Conservation (phyloP, 2,888 invertebrate species). For the Chouioia cunea region DNA sequence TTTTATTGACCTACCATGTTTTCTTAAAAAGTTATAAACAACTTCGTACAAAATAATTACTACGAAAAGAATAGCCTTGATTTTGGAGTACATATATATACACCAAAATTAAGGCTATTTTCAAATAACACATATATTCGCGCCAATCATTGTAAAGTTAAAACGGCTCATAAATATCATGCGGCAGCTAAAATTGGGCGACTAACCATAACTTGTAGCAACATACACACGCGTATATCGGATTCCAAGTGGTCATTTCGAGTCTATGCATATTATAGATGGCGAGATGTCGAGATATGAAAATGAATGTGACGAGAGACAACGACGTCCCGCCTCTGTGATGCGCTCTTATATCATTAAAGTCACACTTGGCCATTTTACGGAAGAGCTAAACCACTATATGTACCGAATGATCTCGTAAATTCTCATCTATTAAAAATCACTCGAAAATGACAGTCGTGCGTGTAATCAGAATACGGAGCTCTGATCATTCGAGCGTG, state of each 20-base stretch:
- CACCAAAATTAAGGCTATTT: slow-evolving; percentile 11
- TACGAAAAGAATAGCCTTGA: too few relatives aligned
- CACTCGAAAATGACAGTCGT: slow-evolving; percentile 10
- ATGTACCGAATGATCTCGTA: slow-evolving; percentile 13
- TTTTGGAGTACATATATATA: too few relatives aligned
- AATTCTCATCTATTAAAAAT: slow-evolving; percentile 33
- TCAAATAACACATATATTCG: not conserved
- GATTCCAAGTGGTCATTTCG: slow-evolving; percentile 14
- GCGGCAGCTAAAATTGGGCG: not conserved
- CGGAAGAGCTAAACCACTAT: slow-evolving; percentile 1
- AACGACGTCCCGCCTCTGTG: not conserved
- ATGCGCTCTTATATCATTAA: not conserved
- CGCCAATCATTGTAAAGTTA: slow-evolving; percentile 22
- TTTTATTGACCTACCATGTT: too few relatives aligned
- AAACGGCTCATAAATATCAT: slow-evolving; percentile 9
- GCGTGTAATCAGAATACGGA: not conserved
- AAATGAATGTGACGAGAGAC: slow-evolving; percentile 10
- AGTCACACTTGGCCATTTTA: slow-evolving; percentile 14
- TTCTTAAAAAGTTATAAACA: too few relatives aligned
- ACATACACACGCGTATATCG: slow-evolving; percentile 8
- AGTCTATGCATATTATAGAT: not conserved
- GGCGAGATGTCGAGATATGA: slow-evolving; percentile 38
- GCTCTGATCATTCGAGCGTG: too few relatives aligned
- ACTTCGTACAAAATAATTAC: too few relatives aligned
- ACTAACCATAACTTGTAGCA: not conserved